Percentiles rank a stretch among this genome's conserved stretches.
Conservation (phyloP, 2,888 invertebrate species). For the Sussaba pulchella region DNA sequence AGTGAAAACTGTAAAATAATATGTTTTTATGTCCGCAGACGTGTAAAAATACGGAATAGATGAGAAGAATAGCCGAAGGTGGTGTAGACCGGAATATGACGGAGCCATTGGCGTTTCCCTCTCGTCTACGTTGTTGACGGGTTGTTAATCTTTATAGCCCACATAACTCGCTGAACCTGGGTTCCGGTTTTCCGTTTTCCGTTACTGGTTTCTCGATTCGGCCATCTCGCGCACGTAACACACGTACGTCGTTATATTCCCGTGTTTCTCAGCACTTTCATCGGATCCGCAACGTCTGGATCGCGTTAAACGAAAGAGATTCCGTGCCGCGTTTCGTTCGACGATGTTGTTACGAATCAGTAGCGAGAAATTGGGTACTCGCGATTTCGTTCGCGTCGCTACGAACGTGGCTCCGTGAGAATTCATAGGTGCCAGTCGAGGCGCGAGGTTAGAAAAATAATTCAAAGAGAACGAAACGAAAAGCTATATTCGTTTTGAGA, state of each 20-base stretch:
- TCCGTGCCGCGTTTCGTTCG: conserved; percentile 29
- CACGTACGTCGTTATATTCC: not conserved
- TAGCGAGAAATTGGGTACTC: conserved; percentile 43
- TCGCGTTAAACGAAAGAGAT: conserved; percentile 37
- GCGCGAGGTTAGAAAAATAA: conserved; percentile 13
- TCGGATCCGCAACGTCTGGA: conserved; percentile 24
- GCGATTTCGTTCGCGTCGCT: conserved; percentile 44
- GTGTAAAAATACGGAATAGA: not conserved
- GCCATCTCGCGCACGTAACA: not conserved
- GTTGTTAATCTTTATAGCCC: conserved; percentile 15
- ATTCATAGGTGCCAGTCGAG: conserved; percentile 44
- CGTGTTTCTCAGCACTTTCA: conserved; percentile 23
- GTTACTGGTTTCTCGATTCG: conserved; percentile 9
- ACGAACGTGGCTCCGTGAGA: conserved; percentile 32
- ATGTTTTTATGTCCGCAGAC: not conserved
- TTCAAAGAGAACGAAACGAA: too few relatives aligned
- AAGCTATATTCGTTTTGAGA: conserved; percentile 44
- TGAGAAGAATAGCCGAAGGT: not conserved
- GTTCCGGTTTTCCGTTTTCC: conserved; percentile 9
- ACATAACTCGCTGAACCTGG: conserved; percentile 7
- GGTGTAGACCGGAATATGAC: conserved; percentile 8
- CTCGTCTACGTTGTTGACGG: not conserved
- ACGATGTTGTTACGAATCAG: conserved; percentile 55
- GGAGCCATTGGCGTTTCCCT: not conserved
- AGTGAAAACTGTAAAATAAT: not conserved